Evolutionary conservation across 2,888 invertebrate species (phyloP), one percentile per base, ranked within the genome.

Genomic region (Cantharis nigra): DNA sequence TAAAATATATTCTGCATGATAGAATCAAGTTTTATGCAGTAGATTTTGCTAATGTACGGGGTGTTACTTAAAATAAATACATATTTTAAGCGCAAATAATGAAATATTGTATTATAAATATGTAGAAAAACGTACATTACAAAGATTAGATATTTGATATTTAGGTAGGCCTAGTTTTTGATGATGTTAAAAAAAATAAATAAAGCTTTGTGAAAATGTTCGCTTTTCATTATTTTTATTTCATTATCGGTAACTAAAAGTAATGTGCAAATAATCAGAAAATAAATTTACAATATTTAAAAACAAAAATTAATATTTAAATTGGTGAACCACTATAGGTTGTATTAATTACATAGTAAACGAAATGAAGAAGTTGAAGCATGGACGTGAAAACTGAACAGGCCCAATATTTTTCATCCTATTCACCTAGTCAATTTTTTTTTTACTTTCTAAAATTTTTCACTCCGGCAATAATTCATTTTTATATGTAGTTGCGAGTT

Each of bases 111-210:
- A 87, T 84, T 85, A 86, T 86, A 87, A 85, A 85, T 84, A 86
- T 86, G 86, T 87, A 87, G 87, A 86, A 49, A 33, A 84, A 86
- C 86, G 85, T 85, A 84, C 82, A 85, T 85, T 85, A 85, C 85
- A 87, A 85, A 81, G 75, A 87, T 88, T 87, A 88, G 87, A 88
- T 88, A 88, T 88, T 89, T 88, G 88, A 88, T 88, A 88, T 88
- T 86, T 88, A 89, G 88, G 86, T 88, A 88, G 88, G 87, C 87
- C 87, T 88, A 88, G 88, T 88, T 88, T 88, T 88, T 87, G 88
- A 88, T 85, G 88, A 89, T 88, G 88, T 89, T 89, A 87, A 88
- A 85, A 87, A 26, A 86, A 88, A 88, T 88, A 67, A 87, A 84
- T 88, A 88, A 89, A 88, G 88, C 88, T 88, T 88, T 87, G 87